Evolutionary conservation across 2,113 vertebrate species (phyloP), one percentile per base, ranked within the genome.

Genomic region (Heptranchias perlo): DNA sequence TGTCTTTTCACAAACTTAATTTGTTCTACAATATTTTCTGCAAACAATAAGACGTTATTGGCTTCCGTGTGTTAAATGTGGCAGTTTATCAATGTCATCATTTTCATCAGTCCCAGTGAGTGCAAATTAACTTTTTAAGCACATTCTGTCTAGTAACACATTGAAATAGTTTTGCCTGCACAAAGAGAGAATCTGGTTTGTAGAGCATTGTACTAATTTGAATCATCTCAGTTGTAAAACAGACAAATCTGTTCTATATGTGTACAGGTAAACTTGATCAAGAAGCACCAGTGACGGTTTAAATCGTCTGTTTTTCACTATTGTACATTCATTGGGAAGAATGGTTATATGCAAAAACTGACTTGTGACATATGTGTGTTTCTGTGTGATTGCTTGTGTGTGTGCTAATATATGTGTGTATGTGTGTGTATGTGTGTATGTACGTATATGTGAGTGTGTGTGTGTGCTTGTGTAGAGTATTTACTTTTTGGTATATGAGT

Each of bases 401-500:
- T 62, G 31, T 62, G 35, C 39, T 11, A 0, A 1, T n/a, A 16
- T 2, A 31, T 49, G 23, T 10, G 11, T 62, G 64, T 73, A 25
- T 96, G 4, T 52, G n/a, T 96, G 96, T 61, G 61, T 64, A 8
- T n/a, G 44, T 8, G n/a, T n/a, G 31, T 64, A 31, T 76, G 14
- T 16, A 23, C 23, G 69, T 54, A 39, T 69, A 35, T 54, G 25
- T 28, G 49, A 8, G 58, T 93, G 92, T 94, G 62, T 94, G 58
- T 31, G 8, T 47, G 93, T 28, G 39, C 23, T 23, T 95, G 65
- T 78, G 96, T 47, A 13, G 73, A 96, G 73, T 94, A 96, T 96
- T 96, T 96, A 96, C 69, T 64, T 94, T 94, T 65, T 94, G 54
- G 52, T 94, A 69, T 96, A 95, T 94, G 92, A 96, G 96, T 95